These are phyloP conservation scores for Vulpes ferrilata DNA, from an alignment of 2,113 vertebrate species.

Conservation along the genomic window DNA sequence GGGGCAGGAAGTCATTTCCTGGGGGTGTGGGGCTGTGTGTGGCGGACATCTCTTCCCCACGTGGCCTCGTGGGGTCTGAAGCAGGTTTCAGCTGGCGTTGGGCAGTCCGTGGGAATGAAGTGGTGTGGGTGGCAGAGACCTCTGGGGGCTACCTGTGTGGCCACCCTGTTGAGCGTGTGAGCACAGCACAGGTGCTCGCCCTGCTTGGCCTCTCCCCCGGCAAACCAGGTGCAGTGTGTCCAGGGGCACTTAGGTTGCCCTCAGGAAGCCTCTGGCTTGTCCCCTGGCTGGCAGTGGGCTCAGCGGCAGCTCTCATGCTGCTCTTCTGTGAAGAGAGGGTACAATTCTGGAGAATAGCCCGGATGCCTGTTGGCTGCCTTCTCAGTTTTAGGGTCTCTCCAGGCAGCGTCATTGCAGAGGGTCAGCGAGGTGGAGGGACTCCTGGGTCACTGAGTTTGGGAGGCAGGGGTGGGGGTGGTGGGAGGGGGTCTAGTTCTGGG, in stretches of 20 bases:
- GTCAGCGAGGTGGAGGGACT: neutral
- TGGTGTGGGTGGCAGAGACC: neutral
- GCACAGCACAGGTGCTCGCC: fast-evolving
- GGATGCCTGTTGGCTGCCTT: fast-evolving
- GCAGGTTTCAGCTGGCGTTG: neutral
- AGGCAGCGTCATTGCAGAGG: fast-evolving
- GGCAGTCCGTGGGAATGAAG: neutral
- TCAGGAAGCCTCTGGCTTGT: neutral
- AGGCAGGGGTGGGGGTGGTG: neutral
- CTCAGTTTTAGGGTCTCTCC: no score
- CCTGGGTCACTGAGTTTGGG: neutral
- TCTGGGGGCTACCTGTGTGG: neutral
- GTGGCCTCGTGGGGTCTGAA: no score
- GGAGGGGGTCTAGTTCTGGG: neutral
- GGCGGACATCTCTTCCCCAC: neutral
- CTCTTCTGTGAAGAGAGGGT: neutral
- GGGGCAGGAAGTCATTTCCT: neutral
- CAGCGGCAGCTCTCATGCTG: fast-evolving
- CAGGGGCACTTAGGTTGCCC: neutral
- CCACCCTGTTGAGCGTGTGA: fast-evolving
- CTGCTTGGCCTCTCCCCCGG: no score
- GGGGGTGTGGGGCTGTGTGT: neutral
- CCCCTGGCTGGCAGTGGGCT: fast-evolving
- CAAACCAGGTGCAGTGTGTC: no score
- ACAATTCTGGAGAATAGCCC: neutral